Evolutionary conservation across 2,113 vertebrate genomes (phyloP), one percentile per base, ranked within the genome.

Genomic region (Laticauda laticaudata): DNA sequence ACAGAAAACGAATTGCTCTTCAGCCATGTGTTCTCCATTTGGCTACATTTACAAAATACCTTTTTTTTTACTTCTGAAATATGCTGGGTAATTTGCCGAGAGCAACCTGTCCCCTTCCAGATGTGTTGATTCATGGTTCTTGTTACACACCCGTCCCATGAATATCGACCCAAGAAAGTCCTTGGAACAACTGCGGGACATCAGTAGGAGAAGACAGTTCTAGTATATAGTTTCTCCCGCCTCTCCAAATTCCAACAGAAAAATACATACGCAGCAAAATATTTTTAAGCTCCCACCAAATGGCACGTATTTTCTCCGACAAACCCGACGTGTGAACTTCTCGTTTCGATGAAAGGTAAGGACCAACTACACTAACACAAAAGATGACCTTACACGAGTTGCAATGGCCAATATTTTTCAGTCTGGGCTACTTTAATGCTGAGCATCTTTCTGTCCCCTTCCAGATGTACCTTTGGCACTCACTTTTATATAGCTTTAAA

Each of bases 31-130:
- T 87, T 48, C 86, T 94, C 92, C 94, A 94, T 94, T 95, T 97
- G 96, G 95, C 96, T 95, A 64, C 92, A 88, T 96, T 94, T 96
- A 96, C 96, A 94, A 96, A 95, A 96, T 94, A 96, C 94, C 94
- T 94, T 94, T 94, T 96, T 96, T 53, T 53, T 53, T 1, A 3
- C 61, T 11, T 1, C 94, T 94, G 91, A 96, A 97, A 95, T 93
- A 90, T 81, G 95, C 91, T 0, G 15, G 94, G 94, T 96, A 95
- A 97, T 97, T 96, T 94, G 94, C 96, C 96, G 95, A 94, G 34
- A 81, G 75, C 34, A 43, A 81, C 75, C 75, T 81, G 75, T 8
- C 18, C 7, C 75, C 34, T 21, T 81, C 75, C 75, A 81, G 34
- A 81, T 81, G 75, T 81, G 18, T 81, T 81, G 75, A 81, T 81